Base-by-base conservation (phyloP, 2,797 vertebrate species). In the Carapus acus region DNA sequence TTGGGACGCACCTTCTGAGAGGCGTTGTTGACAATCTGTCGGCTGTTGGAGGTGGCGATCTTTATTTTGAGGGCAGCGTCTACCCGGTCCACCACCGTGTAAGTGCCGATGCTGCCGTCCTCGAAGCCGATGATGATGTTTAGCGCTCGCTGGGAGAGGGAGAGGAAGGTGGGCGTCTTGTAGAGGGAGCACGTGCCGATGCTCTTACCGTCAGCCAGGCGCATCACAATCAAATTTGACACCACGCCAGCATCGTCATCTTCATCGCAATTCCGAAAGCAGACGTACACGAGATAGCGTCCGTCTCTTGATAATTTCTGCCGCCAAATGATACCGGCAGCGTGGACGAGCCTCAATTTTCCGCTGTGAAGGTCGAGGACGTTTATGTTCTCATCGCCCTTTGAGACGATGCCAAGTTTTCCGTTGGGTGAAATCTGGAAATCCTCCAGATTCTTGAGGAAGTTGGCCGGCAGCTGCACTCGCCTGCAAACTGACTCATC, bases 381-480 rank as follows among this genome's bases (percentile, higher is more conserved):
- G 0, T 96, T 97, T 62, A 99, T 96, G 45, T 95, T 98, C 63
- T 98, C 96, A 40, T 99, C 96, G 7, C 95, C 96, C 58, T 94
- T 90, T 2, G 94, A 96, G 51, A 99, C 87, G 45, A 99, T 97
- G 43, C 95, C 96, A 18, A 98, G 80, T 77, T 98, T 98, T 1
- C 96, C 96, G 38, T 97, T 99, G 45, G 96, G 96, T 7, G 96
- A 98, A 65, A 97, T 93, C 74, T 99, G 95, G 74, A 99, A 98
- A 74, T 99, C 95, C 73, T 98, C 93, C 33, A 99, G 69, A 66
- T 88, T 96, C 85, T 96, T 97, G 38, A 98, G 85, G 79, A 99
- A 96, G 79, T 91, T 94, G 72, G 83, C 88, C 2, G 96, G 96
- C 57, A 99, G 75, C 61, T 99, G 96, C 19, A 99, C 93, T 0